Percentiles rank a stretch among this genome's conserved stretches.
These are phyloP conservation scores for Elephantulus edwardii DNA, from an alignment of 2,113 vertebrate genomes.

Conservation along the genomic window DNA sequence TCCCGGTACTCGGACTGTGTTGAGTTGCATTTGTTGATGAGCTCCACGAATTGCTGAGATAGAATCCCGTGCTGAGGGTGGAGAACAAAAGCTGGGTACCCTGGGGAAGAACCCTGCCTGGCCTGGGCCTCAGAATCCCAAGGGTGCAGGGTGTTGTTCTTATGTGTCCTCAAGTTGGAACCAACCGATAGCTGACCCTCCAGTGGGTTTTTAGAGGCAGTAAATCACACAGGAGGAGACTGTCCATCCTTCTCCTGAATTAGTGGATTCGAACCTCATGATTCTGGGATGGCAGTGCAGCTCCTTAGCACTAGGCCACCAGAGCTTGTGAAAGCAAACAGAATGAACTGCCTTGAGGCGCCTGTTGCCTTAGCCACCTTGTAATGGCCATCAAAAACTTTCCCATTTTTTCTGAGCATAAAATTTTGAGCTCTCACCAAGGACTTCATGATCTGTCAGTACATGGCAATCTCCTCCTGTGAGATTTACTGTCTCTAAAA, in stretches of 20 bases:
- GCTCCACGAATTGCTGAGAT: constrained; percentile 90
- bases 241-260: too few relatives aligned
- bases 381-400: background rate
- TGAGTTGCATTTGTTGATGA: constrained; percentile 89
- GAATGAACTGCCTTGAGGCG: background rate
- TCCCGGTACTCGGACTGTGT: constrained; percentile 91
- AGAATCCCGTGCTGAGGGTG: constrained; percentile 87
- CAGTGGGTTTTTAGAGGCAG: too few relatives aligned
- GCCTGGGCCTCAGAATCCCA: background rate
- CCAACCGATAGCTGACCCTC: too few relatives aligned
- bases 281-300: too few relatives aligned
- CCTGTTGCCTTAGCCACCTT: background rate
- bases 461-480: too few relatives aligned
- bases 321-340: background rate
- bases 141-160: too few relatives aligned
- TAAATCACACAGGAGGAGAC: too few relatives aligned
- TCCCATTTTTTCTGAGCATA: background rate
- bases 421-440: constrained; percentile 10
- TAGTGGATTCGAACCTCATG: too few relatives aligned
- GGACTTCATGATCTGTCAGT: background rate
- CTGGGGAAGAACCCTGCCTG: background rate
- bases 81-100: background rate
- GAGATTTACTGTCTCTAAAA: too few relatives aligned
- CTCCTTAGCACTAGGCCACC: too few relatives aligned
- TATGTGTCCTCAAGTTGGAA: too few relatives aligned